These are phyloP conservation scores for Danio aesculapii DNA, from an alignment of 2,797 vertebrate species.

Conservation along the genomic window DNA sequence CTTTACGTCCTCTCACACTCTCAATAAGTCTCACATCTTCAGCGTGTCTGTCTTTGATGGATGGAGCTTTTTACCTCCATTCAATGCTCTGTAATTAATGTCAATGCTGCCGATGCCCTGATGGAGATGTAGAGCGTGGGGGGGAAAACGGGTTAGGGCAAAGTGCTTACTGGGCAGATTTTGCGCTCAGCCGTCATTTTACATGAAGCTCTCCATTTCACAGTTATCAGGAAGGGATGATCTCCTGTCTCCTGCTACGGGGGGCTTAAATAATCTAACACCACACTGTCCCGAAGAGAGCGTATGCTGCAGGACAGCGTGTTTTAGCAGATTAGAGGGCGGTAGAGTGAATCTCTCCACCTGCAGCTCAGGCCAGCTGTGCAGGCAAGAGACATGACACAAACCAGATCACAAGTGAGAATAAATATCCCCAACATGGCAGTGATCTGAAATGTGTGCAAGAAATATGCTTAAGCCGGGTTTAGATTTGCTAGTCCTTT, in stretches of 20 bases:
- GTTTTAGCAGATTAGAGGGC: constrained; percentile 74
- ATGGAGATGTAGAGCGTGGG: not conserved
- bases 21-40: constrained; percentile 20
- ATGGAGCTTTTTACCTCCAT: constrained; percentile 76
- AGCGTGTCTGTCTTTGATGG: constrained; percentile 67
- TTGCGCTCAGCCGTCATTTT: constrained; percentile 59
- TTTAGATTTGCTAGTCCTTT: constrained; percentile 75
- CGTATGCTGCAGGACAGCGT: constrained; percentile 70
- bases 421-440: constrained; percentile 46
- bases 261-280: constrained; percentile 71
- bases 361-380: constrained; percentile 30
- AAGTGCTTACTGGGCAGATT: constrained; percentile 64
- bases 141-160: constrained; percentile 54
- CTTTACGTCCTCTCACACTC: constrained; percentile 3
- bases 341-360: constrained; percentile 38
- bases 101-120: constrained; percentile 60
- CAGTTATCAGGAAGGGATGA: constrained; percentile 71
- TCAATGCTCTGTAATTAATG: constrained; percentile 79
- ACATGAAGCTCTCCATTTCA: constrained; percentile 55
- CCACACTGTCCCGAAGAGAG: constrained; percentile 53
- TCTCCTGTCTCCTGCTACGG: constrained; percentile 59
- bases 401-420: constrained; percentile 37
- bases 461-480: constrained; percentile 71
- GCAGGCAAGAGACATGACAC: constrained; percentile 14
- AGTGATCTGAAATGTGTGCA: constrained; percentile 72